phyloP scores from a whole-genome alignment of 2,797 vertebrate species.

The Onychomys leucogaster region DNA sequence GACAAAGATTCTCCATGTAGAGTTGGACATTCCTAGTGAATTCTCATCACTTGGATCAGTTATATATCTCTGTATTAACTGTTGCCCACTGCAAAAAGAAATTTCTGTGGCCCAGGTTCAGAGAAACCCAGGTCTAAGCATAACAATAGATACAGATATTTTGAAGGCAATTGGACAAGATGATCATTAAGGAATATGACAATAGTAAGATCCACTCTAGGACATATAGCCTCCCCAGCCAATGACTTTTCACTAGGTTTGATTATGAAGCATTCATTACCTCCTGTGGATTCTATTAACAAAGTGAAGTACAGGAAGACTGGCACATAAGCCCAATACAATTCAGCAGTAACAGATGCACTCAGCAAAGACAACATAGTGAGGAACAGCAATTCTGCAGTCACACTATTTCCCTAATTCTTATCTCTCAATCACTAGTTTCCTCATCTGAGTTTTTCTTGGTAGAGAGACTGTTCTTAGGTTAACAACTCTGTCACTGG shows the following conservation, averaged over 20 bases:
- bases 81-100: not conserved
- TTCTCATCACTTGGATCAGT: not conserved
- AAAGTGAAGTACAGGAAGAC: not conserved
- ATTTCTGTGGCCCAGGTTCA: not conserved
- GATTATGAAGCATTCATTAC: not conserved
- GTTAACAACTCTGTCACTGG: not conserved
- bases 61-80: not conserved
- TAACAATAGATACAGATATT: not conserved
- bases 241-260: not conserved
- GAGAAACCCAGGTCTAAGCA: not conserved
- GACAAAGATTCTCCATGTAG: not conserved
- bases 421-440: not conserved
- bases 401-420: not conserved
- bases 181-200: not conserved
- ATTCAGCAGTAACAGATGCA: not conserved
- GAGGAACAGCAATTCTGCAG: not conserved
- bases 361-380: not conserved
- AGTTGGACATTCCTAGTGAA: not conserved
- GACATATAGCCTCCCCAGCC: not conserved
- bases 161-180: not conserved
- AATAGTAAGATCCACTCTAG: not conserved
- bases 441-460: not conserved
- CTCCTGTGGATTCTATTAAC: not conserved
- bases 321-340: not conserved
- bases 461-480: not conserved